Percentiles rank a stretch among this genome's conserved stretches.
These are phyloP conservation scores for Brassicogethes aeneus DNA, from an alignment of 2,888 invertebrate genomes.

Conservation along the genomic window DNA sequence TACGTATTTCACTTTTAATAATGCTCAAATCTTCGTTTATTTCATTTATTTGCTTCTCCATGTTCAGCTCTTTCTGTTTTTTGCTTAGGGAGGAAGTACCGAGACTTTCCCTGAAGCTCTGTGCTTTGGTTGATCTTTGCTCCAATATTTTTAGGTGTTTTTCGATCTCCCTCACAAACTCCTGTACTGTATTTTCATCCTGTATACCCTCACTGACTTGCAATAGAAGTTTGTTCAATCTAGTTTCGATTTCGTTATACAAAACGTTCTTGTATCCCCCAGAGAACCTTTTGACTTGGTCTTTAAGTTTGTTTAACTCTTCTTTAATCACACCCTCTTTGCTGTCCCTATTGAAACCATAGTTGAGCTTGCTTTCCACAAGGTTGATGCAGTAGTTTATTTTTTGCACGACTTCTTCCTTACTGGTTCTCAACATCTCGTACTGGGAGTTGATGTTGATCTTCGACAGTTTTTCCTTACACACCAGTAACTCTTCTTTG, in stretches of 20 bases:
- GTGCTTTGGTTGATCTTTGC: slow-evolving; percentile 19
- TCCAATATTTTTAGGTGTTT: slow-evolving; percentile 25
- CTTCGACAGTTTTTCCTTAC: neutral
- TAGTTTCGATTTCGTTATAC: slow-evolving; percentile 24
- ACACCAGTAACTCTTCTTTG: neutral
- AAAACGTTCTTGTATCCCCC: slow-evolving; percentile 24
- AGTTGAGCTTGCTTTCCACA: neutral
- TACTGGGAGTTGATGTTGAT: neutral
- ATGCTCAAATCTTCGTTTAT: neutral
- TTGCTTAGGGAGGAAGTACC: slow-evolving; percentile 1
- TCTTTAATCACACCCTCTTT: neutral
- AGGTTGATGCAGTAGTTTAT: neutral
- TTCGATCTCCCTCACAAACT: slow-evolving; percentile 19
- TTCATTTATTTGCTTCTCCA: neutral
- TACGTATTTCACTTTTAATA: neutral
- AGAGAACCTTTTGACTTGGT: slow-evolving; percentile 21
- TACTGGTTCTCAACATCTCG: neutral
- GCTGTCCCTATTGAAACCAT: no score
- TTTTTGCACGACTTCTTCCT: neutral
- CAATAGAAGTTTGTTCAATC: slow-evolving; percentile 18
- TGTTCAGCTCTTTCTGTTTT: slow-evolving; percentile 7
- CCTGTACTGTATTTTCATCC: slow-evolving; percentile 13
- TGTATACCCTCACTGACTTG: slow-evolving; percentile 16
- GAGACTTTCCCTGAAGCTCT: slow-evolving; percentile 15
- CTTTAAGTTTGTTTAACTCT: slow-evolving; percentile 17